These are phyloP conservation scores for Lepidostoma basale DNA, from an alignment of 1,140 invertebrate species.

Conservation along the genomic window DNA sequence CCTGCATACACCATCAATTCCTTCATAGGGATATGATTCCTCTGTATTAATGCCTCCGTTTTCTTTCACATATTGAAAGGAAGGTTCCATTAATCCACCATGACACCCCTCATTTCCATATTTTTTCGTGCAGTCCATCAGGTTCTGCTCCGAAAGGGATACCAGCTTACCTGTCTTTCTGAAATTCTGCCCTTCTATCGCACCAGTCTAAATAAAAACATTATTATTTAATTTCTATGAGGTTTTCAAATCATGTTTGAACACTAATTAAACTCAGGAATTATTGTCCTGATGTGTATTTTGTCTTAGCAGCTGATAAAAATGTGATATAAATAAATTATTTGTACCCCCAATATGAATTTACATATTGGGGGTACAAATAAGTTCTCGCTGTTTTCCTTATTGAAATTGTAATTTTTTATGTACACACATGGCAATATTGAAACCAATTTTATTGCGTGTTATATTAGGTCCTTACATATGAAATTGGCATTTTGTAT, in stretches of 20 bases:
- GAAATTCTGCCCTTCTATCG: slow-evolving; percentile 95
- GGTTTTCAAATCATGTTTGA: too few species aligned
- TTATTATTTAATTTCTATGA: slow-evolving; percentile 31
- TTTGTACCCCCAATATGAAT: not conserved
- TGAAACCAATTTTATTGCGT: too few species aligned
- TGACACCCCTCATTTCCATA: slow-evolving; percentile 96
- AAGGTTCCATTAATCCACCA: slow-evolving; percentile 94
- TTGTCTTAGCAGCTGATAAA: not conserved
- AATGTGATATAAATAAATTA: not conserved
- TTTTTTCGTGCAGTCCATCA: slow-evolving; percentile 89
- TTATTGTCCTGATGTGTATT: too few species aligned
- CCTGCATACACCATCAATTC: slow-evolving; percentile 72
- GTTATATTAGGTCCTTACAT: too few species aligned
- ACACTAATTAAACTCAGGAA: too few species aligned
- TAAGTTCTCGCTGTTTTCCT: too few species aligned
- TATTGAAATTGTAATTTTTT: too few species aligned
- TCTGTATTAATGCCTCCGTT: slow-evolving; percentile 93
- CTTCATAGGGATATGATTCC: slow-evolving; percentile 88
- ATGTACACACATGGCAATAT: too few species aligned
- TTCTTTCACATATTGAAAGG: slow-evolving; percentile 89
- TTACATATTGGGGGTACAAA: not conserved
- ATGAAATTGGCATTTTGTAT: too few species aligned
- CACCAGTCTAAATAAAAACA: slow-evolving; percentile 75
- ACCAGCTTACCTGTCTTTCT: slow-evolving; percentile 82
- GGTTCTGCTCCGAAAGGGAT: slow-evolving; percentile 95